Percentiles rank a stretch among this genome's conserved stretches.
These are phyloP conservation scores for Halictus rubicundus DNA, from an alignment of 1,140 invertebrate species.

Conservation along the genomic window DNA sequence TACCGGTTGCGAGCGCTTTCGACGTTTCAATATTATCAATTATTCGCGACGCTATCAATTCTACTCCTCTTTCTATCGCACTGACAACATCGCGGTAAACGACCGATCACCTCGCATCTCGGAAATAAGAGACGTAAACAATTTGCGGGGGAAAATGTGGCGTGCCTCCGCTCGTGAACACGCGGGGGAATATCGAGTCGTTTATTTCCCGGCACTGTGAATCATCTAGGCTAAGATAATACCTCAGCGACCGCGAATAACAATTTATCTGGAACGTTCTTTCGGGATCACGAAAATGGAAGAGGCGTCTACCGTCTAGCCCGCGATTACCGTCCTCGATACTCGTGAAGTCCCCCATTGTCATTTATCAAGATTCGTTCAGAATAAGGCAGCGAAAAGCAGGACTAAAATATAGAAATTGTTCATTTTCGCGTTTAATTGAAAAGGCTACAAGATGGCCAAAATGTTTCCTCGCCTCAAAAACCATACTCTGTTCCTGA, in stretches of 20 bases:
- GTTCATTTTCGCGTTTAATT: too few species aligned
- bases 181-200: slow-evolving; percentile 29
- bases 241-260: slow-evolving; percentile 14
- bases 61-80: background rate
- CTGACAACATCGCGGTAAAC: slow-evolving; percentile 8
- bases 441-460: too few species aligned
- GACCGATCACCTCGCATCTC: background rate
- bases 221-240: slow-evolving; percentile 40
- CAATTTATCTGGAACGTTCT: slow-evolving; percentile 23
- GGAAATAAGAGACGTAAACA: slow-evolving; percentile 47
- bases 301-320: background rate
- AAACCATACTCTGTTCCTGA: too few species aligned
- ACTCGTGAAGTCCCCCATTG: background rate
- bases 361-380: background rate
- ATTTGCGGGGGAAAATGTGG: slow-evolving; percentile 40
- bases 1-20: background rate
- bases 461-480: too few species aligned
- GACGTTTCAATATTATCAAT: slow-evolving; percentile 12
- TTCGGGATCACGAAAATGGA: background rate
- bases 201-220: slow-evolving; percentile 29
- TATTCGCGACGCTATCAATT: slow-evolving; percentile 6
- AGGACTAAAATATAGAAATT: too few species aligned
- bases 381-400: too few species aligned
- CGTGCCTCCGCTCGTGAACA: background rate
- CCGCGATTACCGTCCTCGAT: background rate